A percentile compares a stretch with the other conserved stretches of the same genome.
Evolutionary conservation across 2,797 vertebrate genomes (phyloP).

Genomic region (Lophotriccus pileatus): DNA sequence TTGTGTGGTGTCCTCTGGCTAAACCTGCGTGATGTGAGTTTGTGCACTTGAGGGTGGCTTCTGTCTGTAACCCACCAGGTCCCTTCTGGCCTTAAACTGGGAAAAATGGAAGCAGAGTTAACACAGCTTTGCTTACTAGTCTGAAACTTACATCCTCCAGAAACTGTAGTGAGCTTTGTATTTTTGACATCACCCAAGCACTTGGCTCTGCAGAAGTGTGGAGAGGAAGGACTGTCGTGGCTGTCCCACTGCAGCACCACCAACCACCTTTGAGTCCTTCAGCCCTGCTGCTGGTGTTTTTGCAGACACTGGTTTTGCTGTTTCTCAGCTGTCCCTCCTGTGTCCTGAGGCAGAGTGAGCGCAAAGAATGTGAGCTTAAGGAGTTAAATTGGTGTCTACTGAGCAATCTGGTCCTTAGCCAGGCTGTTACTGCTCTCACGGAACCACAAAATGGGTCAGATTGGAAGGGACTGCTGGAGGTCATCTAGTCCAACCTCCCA

Average conservation of each 20-base stretch:
- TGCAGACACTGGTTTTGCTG: background rate
- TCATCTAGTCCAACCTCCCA: background rate
- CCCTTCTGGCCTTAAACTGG: background rate
- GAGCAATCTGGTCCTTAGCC: background rate
- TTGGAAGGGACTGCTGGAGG: background rate
- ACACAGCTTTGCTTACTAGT: background rate
- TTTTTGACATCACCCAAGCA: background rate
- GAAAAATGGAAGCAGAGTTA: background rate
- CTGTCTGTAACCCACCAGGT: background rate
- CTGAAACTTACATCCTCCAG: background rate
- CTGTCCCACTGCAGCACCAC: background rate
- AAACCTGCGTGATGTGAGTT: background rate
- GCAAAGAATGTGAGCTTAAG: background rate
- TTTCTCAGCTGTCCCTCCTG: background rate
- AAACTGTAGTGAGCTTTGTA: background rate
- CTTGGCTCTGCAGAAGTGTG: background rate
- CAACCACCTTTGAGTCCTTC: accelerated
- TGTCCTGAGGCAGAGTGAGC: background rate
- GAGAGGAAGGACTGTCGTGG: background rate
- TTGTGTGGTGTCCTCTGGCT: background rate
- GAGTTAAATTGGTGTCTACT: background rate
- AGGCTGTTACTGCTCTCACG: background rate
- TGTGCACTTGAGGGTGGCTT: background rate
- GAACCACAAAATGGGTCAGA: background rate
- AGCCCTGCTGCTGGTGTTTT: accelerated